These are phyloP conservation scores for Strix uralensis DNA, from an alignment of 2,113 vertebrate genomes.

Conservation along the genomic window DNA sequence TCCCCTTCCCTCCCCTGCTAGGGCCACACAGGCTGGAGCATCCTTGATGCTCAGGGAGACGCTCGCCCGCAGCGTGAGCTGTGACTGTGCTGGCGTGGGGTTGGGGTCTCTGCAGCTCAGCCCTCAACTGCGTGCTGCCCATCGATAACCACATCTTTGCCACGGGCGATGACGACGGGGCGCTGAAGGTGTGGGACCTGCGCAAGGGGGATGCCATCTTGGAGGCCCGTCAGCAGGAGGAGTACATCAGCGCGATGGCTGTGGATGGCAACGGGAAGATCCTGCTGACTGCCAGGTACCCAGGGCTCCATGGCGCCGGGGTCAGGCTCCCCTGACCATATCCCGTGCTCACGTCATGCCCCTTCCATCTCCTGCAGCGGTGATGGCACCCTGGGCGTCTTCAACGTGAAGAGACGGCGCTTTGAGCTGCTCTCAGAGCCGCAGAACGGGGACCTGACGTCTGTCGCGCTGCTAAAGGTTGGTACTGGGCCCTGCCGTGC, in stretches of 20 bases:
- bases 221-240: slow-evolving; percentile 92
- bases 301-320: too few species aligned
- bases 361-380: slow-evolving; percentile 73
- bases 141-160: slow-evolving; percentile 88
- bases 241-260: slow-evolving; percentile 90
- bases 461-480: slow-evolving; percentile 88
- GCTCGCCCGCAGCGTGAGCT: accelerated
- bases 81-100: not conserved
- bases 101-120: slow-evolving; percentile 43
- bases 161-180: slow-evolving; percentile 89
- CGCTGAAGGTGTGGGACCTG: slow-evolving; percentile 92
- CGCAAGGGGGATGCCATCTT: slow-evolving; percentile 84
- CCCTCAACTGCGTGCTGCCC: slow-evolving; percentile 88
- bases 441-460: slow-evolving; percentile 90
- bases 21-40: not conserved
- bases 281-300: slow-evolving; percentile 88
- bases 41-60: too few species aligned
- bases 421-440: slow-evolving; percentile 91
- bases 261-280: slow-evolving; percentile 86
- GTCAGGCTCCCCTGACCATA: accelerated
- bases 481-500: accelerated
- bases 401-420: slow-evolving; percentile 86
- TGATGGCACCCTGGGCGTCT: slow-evolving; percentile 91
- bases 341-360: accelerated
- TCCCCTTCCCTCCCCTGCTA: not conserved